Base-by-base conservation (phyloP, 2,113 vertebrate species). In the Cisticola juncidis region DNA sequence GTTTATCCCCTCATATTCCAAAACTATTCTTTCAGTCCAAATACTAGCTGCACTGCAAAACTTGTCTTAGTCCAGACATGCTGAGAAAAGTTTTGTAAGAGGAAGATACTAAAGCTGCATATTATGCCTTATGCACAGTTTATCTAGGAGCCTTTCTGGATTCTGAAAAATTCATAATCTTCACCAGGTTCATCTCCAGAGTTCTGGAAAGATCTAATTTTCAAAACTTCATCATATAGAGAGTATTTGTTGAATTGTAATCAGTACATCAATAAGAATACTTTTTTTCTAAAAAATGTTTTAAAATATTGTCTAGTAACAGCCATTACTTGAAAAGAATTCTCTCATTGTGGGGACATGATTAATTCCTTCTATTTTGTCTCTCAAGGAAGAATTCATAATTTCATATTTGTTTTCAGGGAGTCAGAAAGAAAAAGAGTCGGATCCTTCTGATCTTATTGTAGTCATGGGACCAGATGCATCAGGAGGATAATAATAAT, bases 51-150 rank as follows among this genome's bases (percentile, higher is more conserved):
- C 6, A 20, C 14, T 50, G 36, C 85, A 86, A 90, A 84, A 25
- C 4, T 48, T 72, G 23, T 26, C 23, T 71, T 65, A 50, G 1
- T 64, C 45, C 6, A 73, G 24, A 71, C 24, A 57, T 19, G 25
- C 3, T 35, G 12, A 66, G 28, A 65, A 56, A 86, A 40, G 6
- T 28, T 33, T 54, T 84, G 36, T 74, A 64, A 31, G 22, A 71
- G 7, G 18, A 29, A 66, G 17, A 12, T 47, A 53, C 6, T 15
- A 78, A 51, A 80, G 2, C 23, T 69, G 31, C 20, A 45, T 3
- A 4, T 9, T 56, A 29, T n/a, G 82, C 3, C 13, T 28, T 72
- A 38, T 18, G 12, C 4, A 28, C 0, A 0, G 14, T 71, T 82
- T 77, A 57, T 65, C 12, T 61, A 66, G 25, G 38, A 65, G 22